phyloP scores from a whole-genome alignment of 2,888 invertebrate species.

The Lymantria monacha region DNA sequence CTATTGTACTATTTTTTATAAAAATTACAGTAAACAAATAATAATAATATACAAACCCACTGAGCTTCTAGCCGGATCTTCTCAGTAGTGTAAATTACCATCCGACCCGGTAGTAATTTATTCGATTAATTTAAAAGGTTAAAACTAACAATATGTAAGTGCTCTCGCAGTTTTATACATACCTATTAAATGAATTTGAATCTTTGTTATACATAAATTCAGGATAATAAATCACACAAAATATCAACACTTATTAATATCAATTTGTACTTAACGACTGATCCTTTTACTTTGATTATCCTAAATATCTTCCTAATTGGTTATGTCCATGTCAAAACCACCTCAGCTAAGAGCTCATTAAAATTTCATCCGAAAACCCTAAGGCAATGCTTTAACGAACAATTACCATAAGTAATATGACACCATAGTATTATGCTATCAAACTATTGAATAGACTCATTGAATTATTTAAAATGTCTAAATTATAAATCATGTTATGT shows the following conservation, averaged over 20 bases:
- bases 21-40: no score
- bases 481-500: no score
- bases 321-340: constrained; percentile 42
- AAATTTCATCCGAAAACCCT: constrained; percentile 58
- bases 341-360: constrained; percentile 62
- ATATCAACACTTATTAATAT: no score
- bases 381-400: constrained; percentile 48
- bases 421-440: constrained; percentile 39
- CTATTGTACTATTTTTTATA: no score
- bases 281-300: background rate
- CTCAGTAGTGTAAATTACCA: no score
- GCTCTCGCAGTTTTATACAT: no score
- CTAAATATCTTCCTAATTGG: constrained; percentile 52
- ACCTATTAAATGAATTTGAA: no score
- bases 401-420: constrained; percentile 56
- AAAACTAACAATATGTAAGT: no score
- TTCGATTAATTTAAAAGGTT: no score
- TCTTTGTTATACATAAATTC: background rate
- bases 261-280: background rate
- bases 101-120: no score
- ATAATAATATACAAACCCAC: no score
- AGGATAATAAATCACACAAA: background rate
- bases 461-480: background rate
- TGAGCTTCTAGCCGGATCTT: no score
- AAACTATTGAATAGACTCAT: background rate